These are phyloP conservation scores for Rousettus madagascariensis DNA, from an alignment of 2,797 vertebrate species.

Conservation along the genomic window DNA sequence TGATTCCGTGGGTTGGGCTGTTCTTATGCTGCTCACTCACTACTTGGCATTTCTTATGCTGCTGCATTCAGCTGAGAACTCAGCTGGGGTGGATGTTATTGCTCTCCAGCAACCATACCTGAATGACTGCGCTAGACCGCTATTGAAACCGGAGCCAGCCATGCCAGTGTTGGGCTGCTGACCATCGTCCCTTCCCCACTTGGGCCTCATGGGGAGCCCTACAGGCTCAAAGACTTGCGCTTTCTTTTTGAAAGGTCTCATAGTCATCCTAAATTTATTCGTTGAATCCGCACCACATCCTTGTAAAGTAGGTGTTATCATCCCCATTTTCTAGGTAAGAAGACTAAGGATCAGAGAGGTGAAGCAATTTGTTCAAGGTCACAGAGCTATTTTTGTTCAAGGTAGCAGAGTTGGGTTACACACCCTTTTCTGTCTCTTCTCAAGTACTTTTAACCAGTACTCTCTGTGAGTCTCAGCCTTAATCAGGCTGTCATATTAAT, in stretches of 20 bases:
- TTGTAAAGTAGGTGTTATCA: neutral
- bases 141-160: neutral
- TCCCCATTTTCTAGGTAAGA: neutral
- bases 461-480: neutral
- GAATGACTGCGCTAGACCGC: neutral
- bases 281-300: neutral
- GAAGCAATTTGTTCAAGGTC: neutral
- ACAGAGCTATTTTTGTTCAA: neutral
- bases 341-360: neutral
- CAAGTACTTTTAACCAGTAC: neutral
- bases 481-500: neutral
- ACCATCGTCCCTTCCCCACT: neutral
- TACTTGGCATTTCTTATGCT: neutral
- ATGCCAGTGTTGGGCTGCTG: neutral
- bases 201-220: neutral
- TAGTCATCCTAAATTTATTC: neutral
- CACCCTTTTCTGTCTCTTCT: neutral
- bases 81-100: neutral
- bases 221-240: neutral
- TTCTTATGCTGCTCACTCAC: neutral
- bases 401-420: neutral
- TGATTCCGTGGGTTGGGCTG: neutral
- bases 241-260: neutral
- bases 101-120: neutral
- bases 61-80: neutral